Evolutionary conservation across 2,888 invertebrate species (phyloP).

Genomic region (Melanostoma scalare): DNA sequence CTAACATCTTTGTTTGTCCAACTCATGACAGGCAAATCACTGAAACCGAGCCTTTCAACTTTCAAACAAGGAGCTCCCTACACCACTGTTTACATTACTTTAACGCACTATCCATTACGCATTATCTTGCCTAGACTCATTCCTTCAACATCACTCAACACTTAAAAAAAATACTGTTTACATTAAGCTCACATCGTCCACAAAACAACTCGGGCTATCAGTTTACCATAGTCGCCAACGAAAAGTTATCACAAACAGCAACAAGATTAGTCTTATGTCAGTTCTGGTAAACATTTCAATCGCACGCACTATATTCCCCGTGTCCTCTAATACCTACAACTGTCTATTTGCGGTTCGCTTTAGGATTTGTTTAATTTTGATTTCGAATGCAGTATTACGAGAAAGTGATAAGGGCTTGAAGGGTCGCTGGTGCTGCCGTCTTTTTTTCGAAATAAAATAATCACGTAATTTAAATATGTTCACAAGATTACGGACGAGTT

Average conservation of each 20-base stretch:
- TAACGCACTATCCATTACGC: slow-evolving; percentile 4
- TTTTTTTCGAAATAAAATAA: slow-evolving; percentile 4
- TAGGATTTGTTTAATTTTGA: slow-evolving; percentile 21
- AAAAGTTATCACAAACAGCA: neutral
- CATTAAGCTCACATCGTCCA: slow-evolving; percentile 4
- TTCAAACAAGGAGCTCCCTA: neutral
- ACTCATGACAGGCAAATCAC: too few relatives aligned
- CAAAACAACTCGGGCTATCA: neutral
- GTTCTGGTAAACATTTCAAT: slow-evolving; percentile 29
- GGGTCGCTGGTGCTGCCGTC: too few relatives aligned
- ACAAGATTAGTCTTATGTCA: neutral
- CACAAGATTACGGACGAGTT: slow-evolving; percentile 21
- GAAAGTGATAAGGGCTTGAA: slow-evolving; percentile 17
- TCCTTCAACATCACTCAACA: slow-evolving; percentile 6
- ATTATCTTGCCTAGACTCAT: slow-evolving; percentile 32
- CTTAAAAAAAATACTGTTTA: slow-evolving; percentile 13
- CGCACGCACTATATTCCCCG: neutral
- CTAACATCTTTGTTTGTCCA: too few relatives aligned
- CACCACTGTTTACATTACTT: slow-evolving; percentile 20
- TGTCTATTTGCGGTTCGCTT: slow-evolving; percentile 5
- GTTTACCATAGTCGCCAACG: neutral
- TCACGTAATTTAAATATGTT: slow-evolving; percentile 12
- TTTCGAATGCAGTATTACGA: neutral
- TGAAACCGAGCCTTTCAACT: neutral
- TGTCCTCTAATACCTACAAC: neutral